Evolutionary conservation across 2,113 vertebrate genomes (phyloP), one percentile per base, ranked within the genome.

Genomic region (Phainopepla nitens): DNA sequence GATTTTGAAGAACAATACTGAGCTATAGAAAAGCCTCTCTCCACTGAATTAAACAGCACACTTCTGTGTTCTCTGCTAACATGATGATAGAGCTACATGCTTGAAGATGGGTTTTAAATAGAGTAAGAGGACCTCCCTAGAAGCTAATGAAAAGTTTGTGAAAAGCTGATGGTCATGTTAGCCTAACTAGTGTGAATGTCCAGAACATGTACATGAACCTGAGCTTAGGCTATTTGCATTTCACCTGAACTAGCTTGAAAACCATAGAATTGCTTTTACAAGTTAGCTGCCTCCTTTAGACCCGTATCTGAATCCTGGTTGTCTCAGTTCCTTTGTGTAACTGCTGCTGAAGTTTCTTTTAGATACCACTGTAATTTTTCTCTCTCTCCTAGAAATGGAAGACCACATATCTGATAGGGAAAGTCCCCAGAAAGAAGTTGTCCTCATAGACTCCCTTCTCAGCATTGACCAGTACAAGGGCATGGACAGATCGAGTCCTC

Each of bases 401-500:
- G 98, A 98, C 33, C 95, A 60, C 39, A 73, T 93, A 16, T 77
- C 91, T 54, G 94, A 97, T 20, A 98, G 96, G 53, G 94, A 97
- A 36, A 96, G 76, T 50, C 73, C 91, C 60, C 98, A 98, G 56
- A 98, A 99, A 11, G 98, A 99, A 88, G 97, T 98, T 20, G 98
- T 99, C 27, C 89, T 98, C 51, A 99, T 99, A 42, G 99, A 99
- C 93, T 99, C 99, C 6, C 97, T 99, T 72, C 98, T 99, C 51
- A 98, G 97, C 90, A 97, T 99, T 85, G 99, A 99, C 57, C 99
- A 99, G 94, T 98, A 98, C 91, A 98, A 98, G 39, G 82, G 97
- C 21, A 66, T 97, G 42, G 98, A 99, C 86, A 98, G 98, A 87
- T 66, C 96, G 4, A 77, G 96, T 51, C 97, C 98, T 33, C 96